A percentile compares a stretch with the other conserved stretches of the same genome.
Conservation (phyloP, 2,113 vertebrate species). For the Crypturellus undulatus region DNA sequence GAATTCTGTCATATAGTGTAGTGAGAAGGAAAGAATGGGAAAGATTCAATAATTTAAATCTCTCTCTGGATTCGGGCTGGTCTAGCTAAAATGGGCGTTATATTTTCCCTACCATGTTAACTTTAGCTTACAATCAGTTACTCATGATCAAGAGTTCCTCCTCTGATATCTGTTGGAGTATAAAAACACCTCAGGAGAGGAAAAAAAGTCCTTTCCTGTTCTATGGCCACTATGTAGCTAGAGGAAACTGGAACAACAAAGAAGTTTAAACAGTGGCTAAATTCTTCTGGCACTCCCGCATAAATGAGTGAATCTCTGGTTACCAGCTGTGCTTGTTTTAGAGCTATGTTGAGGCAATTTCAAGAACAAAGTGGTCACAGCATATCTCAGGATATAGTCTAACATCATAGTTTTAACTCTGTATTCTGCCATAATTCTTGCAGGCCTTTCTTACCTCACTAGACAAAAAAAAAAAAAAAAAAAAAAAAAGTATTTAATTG, state of each 20-base stretch:
- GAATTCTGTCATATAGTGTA: background rate
- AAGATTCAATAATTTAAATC: background rate
- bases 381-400: background rate
- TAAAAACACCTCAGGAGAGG: background rate
- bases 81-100: background rate
- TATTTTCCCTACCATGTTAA: background rate
- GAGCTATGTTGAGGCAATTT: background rate
- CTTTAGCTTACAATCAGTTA: background rate
- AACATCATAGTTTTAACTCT: background rate
- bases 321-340: constrained; percentile 22
- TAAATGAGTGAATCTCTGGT: background rate
- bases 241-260: background rate
- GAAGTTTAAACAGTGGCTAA: background rate
- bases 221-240: background rate
- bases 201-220: background rate
- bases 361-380: background rate
- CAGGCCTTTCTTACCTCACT: background rate
- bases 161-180: background rate
- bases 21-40: background rate
- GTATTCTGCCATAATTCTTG: background rate
- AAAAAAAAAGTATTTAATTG: too few relatives aligned
- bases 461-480: background rate
- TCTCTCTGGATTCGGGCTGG: background rate
- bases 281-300: background rate
- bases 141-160: background rate